Conservation (phyloP, 2,888 invertebrate species). For the Sphaerophoria rueppellii region DNA sequence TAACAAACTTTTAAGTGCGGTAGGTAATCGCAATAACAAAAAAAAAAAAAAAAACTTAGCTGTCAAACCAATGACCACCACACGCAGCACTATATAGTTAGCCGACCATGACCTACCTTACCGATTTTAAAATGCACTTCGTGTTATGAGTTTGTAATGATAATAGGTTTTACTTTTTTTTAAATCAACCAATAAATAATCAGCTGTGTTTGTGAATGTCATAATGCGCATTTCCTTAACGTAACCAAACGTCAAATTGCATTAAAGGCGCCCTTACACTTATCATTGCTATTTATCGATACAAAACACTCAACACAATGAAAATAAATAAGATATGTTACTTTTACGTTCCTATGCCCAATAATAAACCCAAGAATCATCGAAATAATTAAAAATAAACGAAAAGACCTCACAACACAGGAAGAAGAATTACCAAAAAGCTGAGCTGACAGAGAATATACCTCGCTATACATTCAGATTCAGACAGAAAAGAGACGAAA, state of each 20-base stretch:
- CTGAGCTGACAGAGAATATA: slow-evolving; percentile 54
- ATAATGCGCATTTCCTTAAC: slow-evolving; percentile 56
- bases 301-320: background rate
- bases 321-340: too few species aligned
- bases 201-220: slow-evolving; percentile 32
- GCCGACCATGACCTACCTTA: slow-evolving; percentile 70
- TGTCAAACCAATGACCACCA: slow-evolving; percentile 45
- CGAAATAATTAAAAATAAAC: slow-evolving; percentile 34
- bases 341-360: background rate
- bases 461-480: slow-evolving; percentile 3
- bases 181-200: background rate
- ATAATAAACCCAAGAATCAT: slow-evolving; percentile 18
- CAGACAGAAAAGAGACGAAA: slow-evolving; percentile 26
- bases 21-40: slow-evolving; percentile 29
- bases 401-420: slow-evolving; percentile 62
- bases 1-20: slow-evolving; percentile 34
- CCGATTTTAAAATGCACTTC: slow-evolving; percentile 65
- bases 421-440: slow-evolving; percentile 65
- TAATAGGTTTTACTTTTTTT: slow-evolving; percentile 8
- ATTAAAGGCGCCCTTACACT: slow-evolving; percentile 20
- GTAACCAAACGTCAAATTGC: slow-evolving; percentile 36
- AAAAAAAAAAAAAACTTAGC: slow-evolving; percentile 1
- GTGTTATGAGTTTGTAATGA: slow-evolving; percentile 36
- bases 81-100: slow-evolving; percentile 36
- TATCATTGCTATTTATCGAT: background rate